phyloP scores from a whole-genome alignment of 2,113 vertebrate species.

The Hyperopisus bebe region DNA sequence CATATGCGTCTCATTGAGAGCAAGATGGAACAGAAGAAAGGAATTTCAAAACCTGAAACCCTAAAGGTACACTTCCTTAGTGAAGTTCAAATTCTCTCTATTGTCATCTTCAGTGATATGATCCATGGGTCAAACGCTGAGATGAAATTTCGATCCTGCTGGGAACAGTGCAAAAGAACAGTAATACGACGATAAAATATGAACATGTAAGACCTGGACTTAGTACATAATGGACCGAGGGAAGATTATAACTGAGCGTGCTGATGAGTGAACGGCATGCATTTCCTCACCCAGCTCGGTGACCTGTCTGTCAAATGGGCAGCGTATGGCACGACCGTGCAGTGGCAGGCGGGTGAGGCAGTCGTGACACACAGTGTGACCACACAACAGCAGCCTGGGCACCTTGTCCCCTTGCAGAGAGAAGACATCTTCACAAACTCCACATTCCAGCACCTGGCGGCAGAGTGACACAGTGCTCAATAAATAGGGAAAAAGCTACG shows the following conservation, averaged over 20 bases:
- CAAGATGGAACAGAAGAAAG: background rate
- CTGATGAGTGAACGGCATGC: background rate
- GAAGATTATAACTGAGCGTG: background rate
- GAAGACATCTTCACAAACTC: slow-evolving; percentile 97
- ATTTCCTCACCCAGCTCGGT: slow-evolving; percentile 83
- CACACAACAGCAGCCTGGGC: slow-evolving; percentile 86
- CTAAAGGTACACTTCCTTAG: background rate
- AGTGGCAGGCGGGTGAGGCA: slow-evolving; percentile 90
- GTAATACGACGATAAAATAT: background rate
- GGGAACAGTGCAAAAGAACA: background rate
- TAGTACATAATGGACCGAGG: background rate
- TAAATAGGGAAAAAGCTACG: background rate
- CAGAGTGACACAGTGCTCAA: background rate
- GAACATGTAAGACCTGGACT: background rate
- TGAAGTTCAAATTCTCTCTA: background rate
- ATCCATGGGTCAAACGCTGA: background rate
- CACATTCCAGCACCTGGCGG: slow-evolving; percentile 86
- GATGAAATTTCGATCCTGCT: background rate
- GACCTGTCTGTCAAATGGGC: slow-evolving; percentile 93
- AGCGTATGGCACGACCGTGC: slow-evolving; percentile 87
- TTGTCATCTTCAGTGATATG: background rate
- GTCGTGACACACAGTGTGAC: slow-evolving; percentile 94
- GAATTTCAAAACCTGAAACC: background rate
- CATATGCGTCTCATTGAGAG: background rate
- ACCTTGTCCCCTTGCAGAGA: slow-evolving; percentile 96